A percentile compares a stretch with the other conserved stretches of the same genome.
phyloP scores from a whole-genome alignment of 2,797 vertebrate genomes.

The Gymnoscopelus braueri region DNA sequence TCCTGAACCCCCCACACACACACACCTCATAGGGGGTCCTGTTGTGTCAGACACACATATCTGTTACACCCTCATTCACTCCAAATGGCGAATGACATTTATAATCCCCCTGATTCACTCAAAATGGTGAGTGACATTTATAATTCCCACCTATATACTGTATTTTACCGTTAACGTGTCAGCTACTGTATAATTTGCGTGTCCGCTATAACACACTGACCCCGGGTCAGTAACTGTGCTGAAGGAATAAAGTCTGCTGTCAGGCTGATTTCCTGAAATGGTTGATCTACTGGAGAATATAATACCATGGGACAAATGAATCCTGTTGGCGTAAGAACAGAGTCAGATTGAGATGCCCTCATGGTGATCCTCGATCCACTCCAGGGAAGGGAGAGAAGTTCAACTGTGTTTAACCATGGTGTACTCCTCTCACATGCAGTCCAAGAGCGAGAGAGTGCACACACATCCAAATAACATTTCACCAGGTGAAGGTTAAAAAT shows the following conservation, averaged over 20 bases:
- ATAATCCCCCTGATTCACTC: slow-evolving; percentile 3
- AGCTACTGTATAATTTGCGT: slow-evolving; percentile 22
- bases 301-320: slow-evolving; percentile 22
- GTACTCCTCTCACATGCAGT: background rate
- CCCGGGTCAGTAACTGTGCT: slow-evolving; percentile 31
- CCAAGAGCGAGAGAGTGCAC: too few relatives aligned
- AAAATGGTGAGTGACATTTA: slow-evolving; percentile 62
- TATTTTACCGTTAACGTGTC: slow-evolving; percentile 51
- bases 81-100: too few relatives aligned
- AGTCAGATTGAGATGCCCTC: slow-evolving; percentile 34
- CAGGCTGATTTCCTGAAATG: slow-evolving; percentile 2
- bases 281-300: slow-evolving; percentile 23
- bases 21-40: background rate
- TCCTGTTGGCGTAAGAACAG: slow-evolving; percentile 22
- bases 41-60: slow-evolving; percentile 41
- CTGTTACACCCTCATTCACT: slow-evolving; percentile 48
- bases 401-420: slow-evolving; percentile 29
- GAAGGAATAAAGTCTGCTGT: slow-evolving; percentile 6
- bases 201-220: slow-evolving; percentile 33
- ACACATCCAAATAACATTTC: too few relatives aligned
- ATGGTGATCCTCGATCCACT: slow-evolving; percentile 28
- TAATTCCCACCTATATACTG: slow-evolving; percentile 42
- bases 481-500: too few relatives aligned
- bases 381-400: slow-evolving; percentile 44
- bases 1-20: slow-evolving; percentile 35